phyloP scores from a whole-genome alignment of 2,888 invertebrate species.

The Crematogaster levior region DNA sequence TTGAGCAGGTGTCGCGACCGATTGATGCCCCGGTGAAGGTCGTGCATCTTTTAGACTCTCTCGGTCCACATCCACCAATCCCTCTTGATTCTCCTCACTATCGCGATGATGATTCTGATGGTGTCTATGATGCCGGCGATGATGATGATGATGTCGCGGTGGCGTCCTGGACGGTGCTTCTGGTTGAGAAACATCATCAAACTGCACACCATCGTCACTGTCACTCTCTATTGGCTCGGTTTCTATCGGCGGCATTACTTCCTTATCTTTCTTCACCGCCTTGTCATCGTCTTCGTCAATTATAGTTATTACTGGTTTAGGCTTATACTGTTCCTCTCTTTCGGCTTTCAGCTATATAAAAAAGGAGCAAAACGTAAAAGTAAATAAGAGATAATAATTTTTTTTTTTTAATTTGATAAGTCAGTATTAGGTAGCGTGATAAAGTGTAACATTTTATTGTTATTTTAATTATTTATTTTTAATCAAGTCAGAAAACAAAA shows the following conservation, averaged over 20 bases:
- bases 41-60: conserved; percentile 78
- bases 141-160: conserved; percentile 83
- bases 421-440: no score
- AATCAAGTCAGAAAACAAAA: neutral
- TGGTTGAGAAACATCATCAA: conserved; percentile 81
- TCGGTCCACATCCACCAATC: conserved; percentile 69
- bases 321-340: conserved; percentile 94
- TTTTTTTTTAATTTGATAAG: no score
- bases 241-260: conserved; percentile 88
- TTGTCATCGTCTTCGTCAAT: conserved; percentile 85
- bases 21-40: conserved; percentile 77
- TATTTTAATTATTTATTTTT: no score
- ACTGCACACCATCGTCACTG: conserved; percentile 84
- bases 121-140: conserved; percentile 84
- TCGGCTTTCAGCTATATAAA: conserved; percentile 88
- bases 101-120: conserved; percentile 84
- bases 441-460: no score
- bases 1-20: conserved; percentile 76
- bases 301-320: conserved; percentile 91
- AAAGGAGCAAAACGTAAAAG: neutral
- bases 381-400: neutral
- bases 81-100: conserved; percentile 79
- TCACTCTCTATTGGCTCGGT: conserved; percentile 92
- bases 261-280: conserved; percentile 83
- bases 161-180: conserved; percentile 82